Conservation (phyloP, 2,888 invertebrate species). For the Molanna angustata region DNA sequence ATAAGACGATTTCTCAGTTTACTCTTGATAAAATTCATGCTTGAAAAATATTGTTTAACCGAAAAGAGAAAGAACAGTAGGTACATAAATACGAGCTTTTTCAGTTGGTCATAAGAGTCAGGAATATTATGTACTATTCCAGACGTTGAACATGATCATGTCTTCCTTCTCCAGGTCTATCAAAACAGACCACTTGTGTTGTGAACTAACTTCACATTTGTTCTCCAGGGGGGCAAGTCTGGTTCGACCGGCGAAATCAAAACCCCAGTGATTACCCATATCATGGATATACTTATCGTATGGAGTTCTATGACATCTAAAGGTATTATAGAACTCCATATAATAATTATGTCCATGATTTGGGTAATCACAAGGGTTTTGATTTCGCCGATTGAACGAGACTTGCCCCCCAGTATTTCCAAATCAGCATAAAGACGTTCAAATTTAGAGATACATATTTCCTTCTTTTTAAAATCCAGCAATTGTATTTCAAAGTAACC, state of each 20-base stretch:
- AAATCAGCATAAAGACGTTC: slow-evolving; percentile 41
- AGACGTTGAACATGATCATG: slow-evolving; percentile 30
- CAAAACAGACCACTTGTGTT: slow-evolving; percentile 30
- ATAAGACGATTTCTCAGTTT: no score
- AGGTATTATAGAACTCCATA: no score
- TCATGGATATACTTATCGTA: no score
- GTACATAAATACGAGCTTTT: slow-evolving; percentile 25
- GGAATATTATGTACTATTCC: slow-evolving; percentile 32
- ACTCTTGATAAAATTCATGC: no score
- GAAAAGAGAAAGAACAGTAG: slow-evolving; percentile 30
- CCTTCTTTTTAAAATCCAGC: neutral
- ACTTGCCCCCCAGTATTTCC: slow-evolving; percentile 37
- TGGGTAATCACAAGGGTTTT: no score
- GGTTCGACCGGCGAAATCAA: no score
- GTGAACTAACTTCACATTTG: slow-evolving; percentile 40
- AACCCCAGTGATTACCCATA: no score
- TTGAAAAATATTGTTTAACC: no score
- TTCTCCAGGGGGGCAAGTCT: no score
- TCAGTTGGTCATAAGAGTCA: slow-evolving; percentile 27
- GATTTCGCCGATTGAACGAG: no score
- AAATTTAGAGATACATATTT: slow-evolving; percentile 11
- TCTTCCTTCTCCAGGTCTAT: slow-evolving; percentile 30
- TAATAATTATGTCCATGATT: no score
- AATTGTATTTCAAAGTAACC: neutral
- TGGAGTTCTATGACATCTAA: no score